phyloP scores from a whole-genome alignment of 2,113 vertebrate genomes.

The Semicossyphus pulcher region DNA sequence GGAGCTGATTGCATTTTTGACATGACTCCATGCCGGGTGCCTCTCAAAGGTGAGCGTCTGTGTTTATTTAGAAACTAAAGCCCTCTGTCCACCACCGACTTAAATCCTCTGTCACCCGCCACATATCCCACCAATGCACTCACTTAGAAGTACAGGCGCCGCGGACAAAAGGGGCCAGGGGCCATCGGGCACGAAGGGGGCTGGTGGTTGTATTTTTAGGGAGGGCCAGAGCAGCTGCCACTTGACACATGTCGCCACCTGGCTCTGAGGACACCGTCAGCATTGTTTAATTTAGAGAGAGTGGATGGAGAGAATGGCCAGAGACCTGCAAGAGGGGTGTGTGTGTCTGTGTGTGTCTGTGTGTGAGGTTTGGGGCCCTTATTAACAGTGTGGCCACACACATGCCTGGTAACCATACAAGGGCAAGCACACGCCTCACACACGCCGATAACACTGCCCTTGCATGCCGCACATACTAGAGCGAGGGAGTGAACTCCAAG shows the following conservation, averaged over 20 bases:
- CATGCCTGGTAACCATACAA: slow-evolving; percentile 70
- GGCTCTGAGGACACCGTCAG: slow-evolving; percentile 76
- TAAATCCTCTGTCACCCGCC: slow-evolving; percentile 79
- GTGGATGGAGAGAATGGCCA: slow-evolving; percentile 57
- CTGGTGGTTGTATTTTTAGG: slow-evolving; percentile 79
- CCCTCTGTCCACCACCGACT: slow-evolving; percentile 67
- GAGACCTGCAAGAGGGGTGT: slow-evolving; percentile 36
- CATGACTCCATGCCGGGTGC: slow-evolving; percentile 60
- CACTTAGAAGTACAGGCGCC: slow-evolving; percentile 78
- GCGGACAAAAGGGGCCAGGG: slow-evolving; percentile 78
- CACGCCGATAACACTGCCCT: slow-evolving; percentile 72
- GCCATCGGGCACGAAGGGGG: slow-evolving; percentile 59
- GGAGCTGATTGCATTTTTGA: slow-evolving; percentile 62
- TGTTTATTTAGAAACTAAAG: slow-evolving; percentile 82
- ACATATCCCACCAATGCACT: slow-evolving; percentile 79
- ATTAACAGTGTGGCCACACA: slow-evolving; percentile 70
- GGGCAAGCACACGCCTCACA: slow-evolving; percentile 75
- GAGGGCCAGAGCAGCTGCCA: slow-evolving; percentile 77
- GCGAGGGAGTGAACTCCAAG: slow-evolving; percentile 63
- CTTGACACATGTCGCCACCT: slow-evolving; percentile 81
- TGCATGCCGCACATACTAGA: slow-evolving; percentile 62
- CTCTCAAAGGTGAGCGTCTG: slow-evolving; percentile 78
- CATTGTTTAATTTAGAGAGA: slow-evolving; percentile 79
- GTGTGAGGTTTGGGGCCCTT: slow-evolving; percentile 15
- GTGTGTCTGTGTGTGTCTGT: slow-evolving; percentile 25